A percentile compares a stretch with the other conserved stretches of the same genome.
These are phyloP conservation scores for Hypomecis punctinalis DNA, from an alignment of 2,888 invertebrate species.

Conservation along the genomic window DNA sequence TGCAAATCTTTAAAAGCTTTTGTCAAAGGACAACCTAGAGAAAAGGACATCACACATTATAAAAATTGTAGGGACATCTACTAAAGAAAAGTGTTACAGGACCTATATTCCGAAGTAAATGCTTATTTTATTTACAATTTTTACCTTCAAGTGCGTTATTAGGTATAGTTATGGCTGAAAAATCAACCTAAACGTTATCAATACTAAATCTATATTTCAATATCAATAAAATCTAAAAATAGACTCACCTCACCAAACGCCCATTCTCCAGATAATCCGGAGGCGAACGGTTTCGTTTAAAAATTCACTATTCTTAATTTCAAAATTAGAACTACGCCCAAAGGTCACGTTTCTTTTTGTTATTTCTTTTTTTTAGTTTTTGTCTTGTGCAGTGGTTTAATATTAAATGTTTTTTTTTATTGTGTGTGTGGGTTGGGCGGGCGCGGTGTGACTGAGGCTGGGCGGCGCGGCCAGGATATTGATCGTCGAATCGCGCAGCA, in stretches of 20 bases:
- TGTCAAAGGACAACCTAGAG: too few relatives aligned
- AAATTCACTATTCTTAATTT: constrained; percentile 27
- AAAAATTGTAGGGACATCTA: too few relatives aligned
- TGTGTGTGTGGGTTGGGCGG: constrained; percentile 30
- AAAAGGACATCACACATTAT: too few relatives aligned
- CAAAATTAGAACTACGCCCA: constrained; percentile 31
- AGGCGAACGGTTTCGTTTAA: constrained; percentile 37
- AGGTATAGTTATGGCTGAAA: too few relatives aligned
- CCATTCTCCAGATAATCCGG: constrained; percentile 67
- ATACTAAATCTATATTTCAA: background rate
- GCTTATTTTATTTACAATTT: too few relatives aligned
- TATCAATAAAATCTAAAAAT: constrained; percentile 10
- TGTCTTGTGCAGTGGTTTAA: background rate
- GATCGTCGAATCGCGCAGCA: constrained; percentile 75
- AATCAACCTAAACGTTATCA: too few relatives aligned
- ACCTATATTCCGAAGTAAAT: too few relatives aligned
- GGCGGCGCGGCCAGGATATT: constrained; percentile 58
- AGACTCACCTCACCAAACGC: constrained; percentile 65
- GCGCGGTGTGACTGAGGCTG: constrained; percentile 60
- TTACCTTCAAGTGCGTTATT: too few relatives aligned
- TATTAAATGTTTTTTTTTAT: background rate
- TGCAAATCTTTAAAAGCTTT: too few relatives aligned
- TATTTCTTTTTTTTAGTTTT: constrained; percentile 2
- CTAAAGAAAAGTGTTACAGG: too few relatives aligned
- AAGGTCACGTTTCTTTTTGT: background rate